Conservation (phyloP, 2,888 invertebrate species). For the Drosophila seclusa region DNA sequence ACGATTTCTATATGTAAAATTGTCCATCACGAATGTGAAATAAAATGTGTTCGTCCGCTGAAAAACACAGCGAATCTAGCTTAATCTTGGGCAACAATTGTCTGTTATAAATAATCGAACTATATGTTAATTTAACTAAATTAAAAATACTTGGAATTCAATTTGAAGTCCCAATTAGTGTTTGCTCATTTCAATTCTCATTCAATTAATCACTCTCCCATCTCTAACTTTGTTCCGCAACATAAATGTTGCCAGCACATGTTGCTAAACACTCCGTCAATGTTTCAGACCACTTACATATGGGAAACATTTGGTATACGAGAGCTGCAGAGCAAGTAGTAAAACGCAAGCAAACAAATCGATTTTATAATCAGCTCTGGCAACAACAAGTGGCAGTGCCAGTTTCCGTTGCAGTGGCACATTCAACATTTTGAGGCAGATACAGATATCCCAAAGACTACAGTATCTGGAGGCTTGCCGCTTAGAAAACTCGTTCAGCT, state of each 20-base stretch:
- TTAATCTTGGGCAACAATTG: neutral
- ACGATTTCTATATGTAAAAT: neutral
- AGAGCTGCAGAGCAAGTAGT: conserved; percentile 15
- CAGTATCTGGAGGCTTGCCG: conserved; percentile 40
- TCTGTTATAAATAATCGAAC: neutral
- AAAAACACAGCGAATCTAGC: neutral
- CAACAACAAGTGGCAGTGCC: conserved; percentile 61
- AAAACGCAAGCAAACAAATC: conserved; percentile 43
- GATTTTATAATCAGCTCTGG: conserved; percentile 52
- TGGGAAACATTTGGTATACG: conserved; percentile 6
- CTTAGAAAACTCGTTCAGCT: conserved; percentile 68
- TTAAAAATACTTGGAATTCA: neutral
- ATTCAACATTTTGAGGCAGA: conserved; percentile 57
- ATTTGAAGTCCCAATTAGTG: neutral
- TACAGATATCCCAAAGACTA: conserved; percentile 50
- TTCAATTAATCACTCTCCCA: neutral
- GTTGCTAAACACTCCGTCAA: conserved; percentile 18
- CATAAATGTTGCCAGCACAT: conserved; percentile 29
- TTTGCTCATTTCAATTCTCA: neutral
- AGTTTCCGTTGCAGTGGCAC: conserved; percentile 52
- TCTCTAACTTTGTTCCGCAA: conserved; percentile 15
- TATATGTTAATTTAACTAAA: neutral
- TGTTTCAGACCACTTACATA: conserved; percentile 8
- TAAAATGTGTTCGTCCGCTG: neutral
- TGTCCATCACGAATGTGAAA: neutral